Evolutionary conservation across 2,888 invertebrate species (phyloP), one percentile per base, ranked within the genome.

Genomic region (Beris morrisii): DNA sequence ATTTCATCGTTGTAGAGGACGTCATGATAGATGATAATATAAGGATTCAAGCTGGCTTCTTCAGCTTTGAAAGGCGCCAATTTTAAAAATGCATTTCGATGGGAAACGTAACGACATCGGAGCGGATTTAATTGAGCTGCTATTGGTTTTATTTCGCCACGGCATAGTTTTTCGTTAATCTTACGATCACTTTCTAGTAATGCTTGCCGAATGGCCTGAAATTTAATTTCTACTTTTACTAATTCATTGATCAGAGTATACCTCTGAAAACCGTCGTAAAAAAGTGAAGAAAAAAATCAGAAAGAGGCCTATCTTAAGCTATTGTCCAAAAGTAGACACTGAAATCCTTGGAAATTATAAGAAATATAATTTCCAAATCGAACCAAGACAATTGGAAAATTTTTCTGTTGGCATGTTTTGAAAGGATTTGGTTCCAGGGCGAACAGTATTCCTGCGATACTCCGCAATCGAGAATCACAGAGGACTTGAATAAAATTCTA

Each of bases 1-100:
- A 97, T 96, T 80, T 99, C 98, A 0, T 82, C 79, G 73, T 98
- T 95, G 69, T 85, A 87, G 77, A 99, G 85, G 13, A 96, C 90
- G 71, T 95, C 89, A 77, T 96, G 90, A 81, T 89, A 97, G 61
- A 97, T 82, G 43, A 89, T 87, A 71, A 98, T 88, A 73, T 88
- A 87, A 0, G 97, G 97, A 44, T 90, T 84, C 31, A 88, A 80
- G 75, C 84, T 86, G 74, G 89, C 87, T 78, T 93, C 92, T 76
- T 94, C 93, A 71, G 86, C 78, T 80, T 95, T 96, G 68, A 93
- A 84, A 0, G 93, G 93, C 0, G 88, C 93, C 64, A 94, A 81
- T 65, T 83, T 85, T 32, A 93, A 81, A 76, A 88, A 94, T 2
- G 92, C 88, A 69, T 89, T 85, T 58, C 85, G 87, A 74, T 89